These are phyloP conservation scores for Eumacrocentrus americanus DNA, from an alignment of 2,888 invertebrate species.

Conservation along the genomic window DNA sequence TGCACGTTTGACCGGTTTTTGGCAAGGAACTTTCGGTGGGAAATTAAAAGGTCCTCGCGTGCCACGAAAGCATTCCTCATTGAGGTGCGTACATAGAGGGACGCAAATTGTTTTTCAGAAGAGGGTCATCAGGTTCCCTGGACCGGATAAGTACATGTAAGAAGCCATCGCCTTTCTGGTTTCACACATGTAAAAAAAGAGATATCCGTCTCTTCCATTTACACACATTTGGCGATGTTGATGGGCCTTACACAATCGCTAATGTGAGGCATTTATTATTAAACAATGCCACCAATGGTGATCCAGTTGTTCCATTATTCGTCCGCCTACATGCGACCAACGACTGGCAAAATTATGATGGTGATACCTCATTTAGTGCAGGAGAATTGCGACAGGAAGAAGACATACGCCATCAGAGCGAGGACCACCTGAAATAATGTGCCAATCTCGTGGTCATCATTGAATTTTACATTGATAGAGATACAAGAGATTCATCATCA, in stretches of 20 bases:
- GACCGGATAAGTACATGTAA: slow-evolving; percentile 21
- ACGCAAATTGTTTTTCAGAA: slow-evolving; percentile 7
- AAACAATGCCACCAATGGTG: slow-evolving; percentile 6
- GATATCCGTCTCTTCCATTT: background rate
- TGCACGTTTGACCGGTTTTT: slow-evolving; percentile 4
- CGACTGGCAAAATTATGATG: background rate
- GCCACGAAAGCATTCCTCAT: slow-evolving; percentile 15
- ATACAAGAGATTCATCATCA: slow-evolving; percentile 8
- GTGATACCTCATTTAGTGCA: slow-evolving; percentile 2
- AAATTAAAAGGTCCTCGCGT: slow-evolving; percentile 23
- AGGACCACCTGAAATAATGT: slow-evolving; percentile 32
- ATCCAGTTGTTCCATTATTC: slow-evolving; percentile 15
- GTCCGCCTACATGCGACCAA: background rate
- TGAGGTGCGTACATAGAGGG: slow-evolving; percentile 16
- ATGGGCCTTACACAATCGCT: too few species aligned
- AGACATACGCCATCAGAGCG: slow-evolving; percentile 31
- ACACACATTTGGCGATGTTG: too few species aligned
- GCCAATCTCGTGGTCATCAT: background rate
- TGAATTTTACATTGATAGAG: background rate
- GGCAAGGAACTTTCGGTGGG: background rate
- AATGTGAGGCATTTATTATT: slow-evolving; percentile 10
- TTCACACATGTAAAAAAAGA: background rate
- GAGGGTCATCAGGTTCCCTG: slow-evolving; percentile 20
- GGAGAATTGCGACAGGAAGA: slow-evolving; percentile 32
- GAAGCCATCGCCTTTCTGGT: background rate